Evolutionary conservation across 2,797 vertebrate genomes (phyloP).

Genomic region (Gymnopithys bicolor): DNA sequence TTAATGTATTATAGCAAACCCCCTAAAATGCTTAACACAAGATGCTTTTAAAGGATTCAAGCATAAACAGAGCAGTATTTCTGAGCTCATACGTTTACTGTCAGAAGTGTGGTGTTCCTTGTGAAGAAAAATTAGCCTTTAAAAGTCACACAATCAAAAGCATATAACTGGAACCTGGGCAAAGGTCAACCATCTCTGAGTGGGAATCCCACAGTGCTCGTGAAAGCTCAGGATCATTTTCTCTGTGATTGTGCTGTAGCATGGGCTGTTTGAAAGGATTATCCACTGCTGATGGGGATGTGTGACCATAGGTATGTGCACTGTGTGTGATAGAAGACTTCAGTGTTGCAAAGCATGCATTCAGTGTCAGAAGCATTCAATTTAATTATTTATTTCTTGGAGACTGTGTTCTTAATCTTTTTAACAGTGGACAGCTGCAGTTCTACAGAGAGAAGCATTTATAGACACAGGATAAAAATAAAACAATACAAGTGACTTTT

Average conservation of each 20-base stretch:
- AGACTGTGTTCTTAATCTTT: not conserved
- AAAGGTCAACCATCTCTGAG: slow-evolving; percentile 28
- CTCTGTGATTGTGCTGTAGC: not conserved
- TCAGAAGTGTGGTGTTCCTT: not conserved
- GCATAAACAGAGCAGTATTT: not conserved
- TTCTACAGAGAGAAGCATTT: not conserved
- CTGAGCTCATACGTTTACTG: not conserved
- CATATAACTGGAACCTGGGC: not conserved
- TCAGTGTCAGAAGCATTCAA: not conserved
- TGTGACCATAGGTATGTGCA: not conserved
- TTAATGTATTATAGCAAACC: slow-evolving; percentile 23
- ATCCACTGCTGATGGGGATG: not conserved
- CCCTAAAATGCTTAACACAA: slow-evolving; percentile 16
- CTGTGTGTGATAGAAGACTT: not conserved
- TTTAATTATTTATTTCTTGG: slow-evolving; percentile 29
- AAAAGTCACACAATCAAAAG: not conserved
- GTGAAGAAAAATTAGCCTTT: slow-evolving; percentile 11
- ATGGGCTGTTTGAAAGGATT: not conserved
- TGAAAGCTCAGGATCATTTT: slow-evolving; percentile 26
- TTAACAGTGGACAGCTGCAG: not conserved
- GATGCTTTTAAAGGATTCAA: not conserved
- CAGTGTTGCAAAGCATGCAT: not conserved
- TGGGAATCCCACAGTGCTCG: not conserved
- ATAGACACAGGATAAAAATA: not conserved
- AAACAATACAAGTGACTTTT: not conserved